Evolutionary conservation across 2,888 invertebrate species (phyloP), one percentile per base, ranked within the genome.

Genomic region (Cryptus armator): DNA sequence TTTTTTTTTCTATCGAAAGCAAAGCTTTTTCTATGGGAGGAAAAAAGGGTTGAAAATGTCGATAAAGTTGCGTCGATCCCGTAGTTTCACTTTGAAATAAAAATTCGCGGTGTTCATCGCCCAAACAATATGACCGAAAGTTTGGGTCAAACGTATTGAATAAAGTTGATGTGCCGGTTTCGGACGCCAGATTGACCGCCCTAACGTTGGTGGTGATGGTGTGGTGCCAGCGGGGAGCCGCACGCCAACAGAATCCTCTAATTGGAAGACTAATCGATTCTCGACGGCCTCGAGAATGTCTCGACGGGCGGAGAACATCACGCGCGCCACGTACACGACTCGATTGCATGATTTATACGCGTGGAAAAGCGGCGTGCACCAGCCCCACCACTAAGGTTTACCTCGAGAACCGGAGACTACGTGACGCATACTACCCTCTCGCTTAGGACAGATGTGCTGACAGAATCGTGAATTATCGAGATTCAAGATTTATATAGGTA

Each of bases 241-340:
- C 46, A 76, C 70, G 76, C 71, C 24, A 24, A 66, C 53, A 59
- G 79, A 71, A 64, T 80, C 44, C 44, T 37, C 71, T 82, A 77
- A 82, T 82, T 77, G 82, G 53, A 82, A 77, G 76, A 82, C 76
- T 77, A 82, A 82, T 82, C 82, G 76, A 82, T 82, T 77, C 32
- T 77, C 71, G 71, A 77, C 32, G 76, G 76, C 62, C 32, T 43
- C 44, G 62, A 44, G 75, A 68, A 81, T 68, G 64, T 76, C 76
- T 81, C 53, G 59, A 37, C 75, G 76, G 71, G 53, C 24, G 44
- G 53, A 44, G 68, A 44, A 19, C 43, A 76, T 44, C 64, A 64
- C 16, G 53, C 53, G 70, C 71, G 71, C 66, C 76, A 82, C 76
- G 71, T 71, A 71, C 70, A 82, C 71, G 64, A 77, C 66, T 67